Percentiles rank a stretch among this genome's conserved stretches.
Evolutionary conservation across 2,113 vertebrate genomes (phyloP).

Genomic region (Gallinago undulata): DNA sequence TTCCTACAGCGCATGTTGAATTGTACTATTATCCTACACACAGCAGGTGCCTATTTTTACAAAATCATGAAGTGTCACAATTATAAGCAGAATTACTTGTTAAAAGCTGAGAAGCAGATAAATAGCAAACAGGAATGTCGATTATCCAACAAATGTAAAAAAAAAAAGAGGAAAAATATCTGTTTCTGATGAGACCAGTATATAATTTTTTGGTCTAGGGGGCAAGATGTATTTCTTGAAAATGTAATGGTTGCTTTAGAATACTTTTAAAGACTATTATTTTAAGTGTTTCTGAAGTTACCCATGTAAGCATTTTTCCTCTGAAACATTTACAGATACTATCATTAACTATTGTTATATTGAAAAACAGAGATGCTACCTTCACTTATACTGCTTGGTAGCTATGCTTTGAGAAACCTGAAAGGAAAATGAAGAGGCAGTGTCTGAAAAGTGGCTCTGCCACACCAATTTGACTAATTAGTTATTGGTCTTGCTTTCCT

Average conservation of each 20-base stretch:
- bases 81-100: constrained; percentile 72
- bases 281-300: neutral
- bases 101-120: constrained; percentile 71
- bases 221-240: neutral
- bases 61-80: constrained; percentile 63
- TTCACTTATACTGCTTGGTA: neutral
- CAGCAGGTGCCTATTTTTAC: constrained; percentile 68
- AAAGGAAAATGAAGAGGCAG: neutral
- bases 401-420: neutral
- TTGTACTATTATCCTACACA: constrained; percentile 65
- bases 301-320: neutral
- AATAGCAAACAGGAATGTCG: constrained; percentile 70
- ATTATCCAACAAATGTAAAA: constrained; percentile 61
- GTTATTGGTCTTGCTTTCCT: neutral
- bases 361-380: neutral
- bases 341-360: neutral
- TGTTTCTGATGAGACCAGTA: neutral
- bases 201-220: neutral
- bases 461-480: neutral
- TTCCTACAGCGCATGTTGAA: constrained; percentile 56
- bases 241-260: neutral
- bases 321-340: neutral
- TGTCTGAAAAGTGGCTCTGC: neutral
- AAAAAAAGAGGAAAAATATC: neutral
- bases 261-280: neutral